Conservation (phyloP, 1,140 invertebrate genomes). For the Marisa cornuarietis region DNA sequence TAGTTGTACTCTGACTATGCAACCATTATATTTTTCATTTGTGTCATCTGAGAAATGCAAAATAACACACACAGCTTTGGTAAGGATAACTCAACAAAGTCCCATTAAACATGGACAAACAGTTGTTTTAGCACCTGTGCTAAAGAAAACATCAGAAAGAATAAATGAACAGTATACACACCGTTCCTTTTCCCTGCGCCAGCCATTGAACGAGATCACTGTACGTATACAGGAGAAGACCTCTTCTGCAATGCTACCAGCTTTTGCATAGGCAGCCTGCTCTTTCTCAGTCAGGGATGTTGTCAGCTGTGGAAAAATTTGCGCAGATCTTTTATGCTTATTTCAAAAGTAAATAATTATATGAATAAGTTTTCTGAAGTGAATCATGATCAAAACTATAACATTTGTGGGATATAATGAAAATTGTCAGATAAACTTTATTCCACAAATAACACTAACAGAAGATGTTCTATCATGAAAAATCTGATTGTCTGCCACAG, state of each 20-base stretch:
- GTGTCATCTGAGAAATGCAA: no score
- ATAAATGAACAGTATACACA: slow-evolving; percentile 12
- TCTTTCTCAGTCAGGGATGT: slow-evolving; percentile 46
- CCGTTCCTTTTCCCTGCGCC: slow-evolving; percentile 55
- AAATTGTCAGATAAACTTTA: no score
- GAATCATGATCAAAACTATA: no score
- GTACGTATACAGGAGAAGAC: slow-evolving; percentile 63
- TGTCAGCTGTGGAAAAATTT: slow-evolving; percentile 37
- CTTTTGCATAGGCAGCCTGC: slow-evolving; percentile 58
- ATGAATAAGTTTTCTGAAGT: not conserved
- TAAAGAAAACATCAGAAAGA: not conserved
- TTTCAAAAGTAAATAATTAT: not conserved
- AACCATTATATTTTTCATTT: not conserved
- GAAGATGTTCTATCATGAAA: no score
- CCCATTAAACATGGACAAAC: no score
- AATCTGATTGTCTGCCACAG: no score
- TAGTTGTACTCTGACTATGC: not conserved
- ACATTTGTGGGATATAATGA: no score
- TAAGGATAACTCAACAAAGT: no score
- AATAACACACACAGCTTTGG: no score
- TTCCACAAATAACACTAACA: no score
- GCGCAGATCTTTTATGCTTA: not conserved
- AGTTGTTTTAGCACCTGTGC: no score
- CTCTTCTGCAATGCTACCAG: slow-evolving; percentile 65
- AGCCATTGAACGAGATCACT: slow-evolving; percentile 65